Percentiles rank a stretch among this genome's conserved stretches.
Conservation (phyloP, 2,113 vertebrate species). For the Pelvicachromis taeniatus region DNA sequence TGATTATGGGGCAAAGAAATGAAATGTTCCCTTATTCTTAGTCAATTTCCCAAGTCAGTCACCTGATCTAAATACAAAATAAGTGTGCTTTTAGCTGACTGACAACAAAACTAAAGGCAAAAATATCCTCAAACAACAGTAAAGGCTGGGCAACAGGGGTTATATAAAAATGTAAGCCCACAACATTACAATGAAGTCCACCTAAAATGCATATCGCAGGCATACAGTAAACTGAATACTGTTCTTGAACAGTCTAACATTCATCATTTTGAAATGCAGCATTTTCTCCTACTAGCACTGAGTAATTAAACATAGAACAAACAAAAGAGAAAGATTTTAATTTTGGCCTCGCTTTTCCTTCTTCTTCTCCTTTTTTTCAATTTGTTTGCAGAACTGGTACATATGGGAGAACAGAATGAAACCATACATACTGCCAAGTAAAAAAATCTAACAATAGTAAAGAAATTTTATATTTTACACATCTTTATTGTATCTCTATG, state of each 20-base stretch:
- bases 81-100: not conserved
- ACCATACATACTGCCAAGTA: not conserved
- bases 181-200: not conserved
- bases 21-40: not conserved
- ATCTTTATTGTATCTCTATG: not conserved
- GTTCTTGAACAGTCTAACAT: not conserved
- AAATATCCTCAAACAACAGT: not conserved
- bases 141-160: not conserved
- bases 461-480: no score
- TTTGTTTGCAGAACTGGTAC: no score
- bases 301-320: not conserved
- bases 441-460: not conserved
- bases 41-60: not conserved
- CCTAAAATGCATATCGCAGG: not conserved
- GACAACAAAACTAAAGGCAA: not conserved
- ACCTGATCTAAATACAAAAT: not conserved
- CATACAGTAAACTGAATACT: not conserved
- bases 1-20: not conserved
- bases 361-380: not conserved
- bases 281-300: not conserved
- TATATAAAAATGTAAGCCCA: not conserved
- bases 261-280: not conserved
- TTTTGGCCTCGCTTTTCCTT: not conserved
- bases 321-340: not conserved
- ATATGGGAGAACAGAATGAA: not conserved